Conservation (phyloP, 2,888 invertebrate species). For the Xanthorhoe spadicearia region DNA sequence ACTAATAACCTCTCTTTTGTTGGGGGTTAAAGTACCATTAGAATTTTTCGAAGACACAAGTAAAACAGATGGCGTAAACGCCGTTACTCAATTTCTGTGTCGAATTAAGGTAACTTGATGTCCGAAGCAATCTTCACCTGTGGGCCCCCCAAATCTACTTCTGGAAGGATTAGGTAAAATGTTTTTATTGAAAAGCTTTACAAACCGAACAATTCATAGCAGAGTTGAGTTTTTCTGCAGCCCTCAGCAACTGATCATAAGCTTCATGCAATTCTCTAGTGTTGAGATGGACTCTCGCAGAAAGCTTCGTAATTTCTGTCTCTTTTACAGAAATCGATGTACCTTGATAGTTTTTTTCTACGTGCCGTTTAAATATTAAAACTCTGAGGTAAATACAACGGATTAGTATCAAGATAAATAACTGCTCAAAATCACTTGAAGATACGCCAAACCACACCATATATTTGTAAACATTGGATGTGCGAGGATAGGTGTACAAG, state of each 20-base stretch:
- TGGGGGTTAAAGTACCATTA: no score
- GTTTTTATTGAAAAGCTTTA: constrained; percentile 7
- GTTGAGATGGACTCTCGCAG: constrained; percentile 56
- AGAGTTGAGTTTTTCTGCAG: constrained; percentile 60
- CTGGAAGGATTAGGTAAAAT: no score
- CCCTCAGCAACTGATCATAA: constrained; percentile 65
- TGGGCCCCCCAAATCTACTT: no score
- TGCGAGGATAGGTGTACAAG: neutral
- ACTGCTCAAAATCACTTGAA: constrained; percentile 60
- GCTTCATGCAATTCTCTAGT: constrained; percentile 59
- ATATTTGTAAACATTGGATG: neutral
- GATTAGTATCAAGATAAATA: constrained; percentile 56
- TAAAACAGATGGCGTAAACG: no score
- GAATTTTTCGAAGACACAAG: no score
- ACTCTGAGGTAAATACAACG: constrained; percentile 55
- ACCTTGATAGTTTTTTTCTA: constrained; percentile 50
- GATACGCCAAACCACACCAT: neutral
- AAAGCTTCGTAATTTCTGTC: constrained; percentile 53
- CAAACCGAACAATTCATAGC: constrained; percentile 67
- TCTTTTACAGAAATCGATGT: constrained; percentile 34
- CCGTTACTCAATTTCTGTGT: no score
- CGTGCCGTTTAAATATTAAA: constrained; percentile 59
- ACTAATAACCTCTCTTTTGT: no score
- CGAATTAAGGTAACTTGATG: no score
- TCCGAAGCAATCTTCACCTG: no score